phyloP scores from a whole-genome alignment of 2,888 invertebrate species.

The Limnephilus lunatus region DNA sequence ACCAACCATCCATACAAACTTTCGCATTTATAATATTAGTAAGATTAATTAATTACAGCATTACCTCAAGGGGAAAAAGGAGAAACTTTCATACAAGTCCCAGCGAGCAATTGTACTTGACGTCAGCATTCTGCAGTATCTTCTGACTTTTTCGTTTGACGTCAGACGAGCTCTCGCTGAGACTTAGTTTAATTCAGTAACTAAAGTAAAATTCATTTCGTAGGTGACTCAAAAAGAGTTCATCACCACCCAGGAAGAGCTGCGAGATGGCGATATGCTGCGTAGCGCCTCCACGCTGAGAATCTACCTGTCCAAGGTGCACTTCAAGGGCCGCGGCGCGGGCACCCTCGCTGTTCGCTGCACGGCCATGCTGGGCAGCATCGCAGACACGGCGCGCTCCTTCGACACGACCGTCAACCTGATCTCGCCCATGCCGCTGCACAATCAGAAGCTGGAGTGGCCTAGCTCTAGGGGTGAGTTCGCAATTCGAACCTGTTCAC shows the following conservation, averaged over 20 bases:
- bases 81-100: too few relatives aligned
- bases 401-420: constrained; percentile 60
- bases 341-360: constrained; percentile 60
- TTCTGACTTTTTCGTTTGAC: too few relatives aligned
- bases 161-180: too few relatives aligned
- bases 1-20: too few relatives aligned
- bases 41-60: too few relatives aligned
- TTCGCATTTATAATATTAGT: too few relatives aligned
- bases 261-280: constrained; percentile 59
- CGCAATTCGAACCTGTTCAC: too few relatives aligned
- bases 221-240: constrained; percentile 53
- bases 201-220: neutral
- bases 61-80: too few relatives aligned
- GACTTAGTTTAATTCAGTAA: neutral
- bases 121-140: too few relatives aligned
- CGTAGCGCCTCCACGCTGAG: constrained; percentile 56
- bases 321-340: constrained; percentile 60
- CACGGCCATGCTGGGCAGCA: constrained; percentile 58
- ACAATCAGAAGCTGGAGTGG: constrained; percentile 66
- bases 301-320: constrained; percentile 57
- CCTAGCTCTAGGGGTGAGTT: constrained; percentile 58
- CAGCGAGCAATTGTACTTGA: too few relatives aligned
- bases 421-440: constrained; percentile 66
- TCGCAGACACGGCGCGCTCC: constrained; percentile 59
- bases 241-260: constrained; percentile 52